Percentiles rank a stretch among this genome's conserved stretches.
These are phyloP conservation scores for Caenorhabditis imperialis DNA, from an alignment of 2,888 invertebrate genomes.

Conservation along the genomic window DNA sequence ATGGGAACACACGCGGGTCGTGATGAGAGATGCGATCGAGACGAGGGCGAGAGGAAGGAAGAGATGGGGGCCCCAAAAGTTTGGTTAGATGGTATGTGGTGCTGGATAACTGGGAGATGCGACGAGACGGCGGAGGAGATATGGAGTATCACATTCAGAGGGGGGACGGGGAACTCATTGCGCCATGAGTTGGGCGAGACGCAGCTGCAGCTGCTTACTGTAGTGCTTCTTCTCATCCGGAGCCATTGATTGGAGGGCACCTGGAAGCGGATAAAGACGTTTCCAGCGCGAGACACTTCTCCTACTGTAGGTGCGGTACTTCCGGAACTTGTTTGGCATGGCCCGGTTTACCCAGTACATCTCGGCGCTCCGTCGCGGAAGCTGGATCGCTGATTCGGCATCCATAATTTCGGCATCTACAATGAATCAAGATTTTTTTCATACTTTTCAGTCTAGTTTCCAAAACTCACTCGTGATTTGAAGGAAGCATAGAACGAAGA, in stretches of 20 bases:
- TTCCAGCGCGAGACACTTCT: slow-evolving; percentile 36
- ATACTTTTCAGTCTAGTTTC: not conserved
- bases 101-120: too few species aligned
- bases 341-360: slow-evolving; percentile 60
- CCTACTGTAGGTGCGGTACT: slow-evolving; percentile 58
- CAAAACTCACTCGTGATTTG: slow-evolving; percentile 42
- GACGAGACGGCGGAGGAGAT: slow-evolving; percentile 1
- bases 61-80: too few species aligned
- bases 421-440: not conserved
- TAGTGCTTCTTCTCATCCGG: slow-evolving; percentile 47
- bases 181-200: slow-evolving; percentile 34
- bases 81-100: too few species aligned
- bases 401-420: slow-evolving; percentile 50
- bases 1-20: too few species aligned
- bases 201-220: slow-evolving; percentile 39
- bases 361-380: slow-evolving; percentile 54
- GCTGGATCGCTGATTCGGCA: slow-evolving; percentile 51
- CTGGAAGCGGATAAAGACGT: slow-evolving; percentile 42
- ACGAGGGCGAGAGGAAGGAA: too few species aligned
- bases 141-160: slow-evolving; percentile 16
- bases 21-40: too few species aligned
- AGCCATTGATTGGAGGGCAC: slow-evolving; percentile 51
- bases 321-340: slow-evolving; percentile 55
- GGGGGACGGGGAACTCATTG: slow-evolving; percentile 30
- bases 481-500: slow-evolving; percentile 54